These are phyloP conservation scores for Linurgus olivaceus DNA, from an alignment of 2,797 vertebrate genomes.

Conservation along the genomic window DNA sequence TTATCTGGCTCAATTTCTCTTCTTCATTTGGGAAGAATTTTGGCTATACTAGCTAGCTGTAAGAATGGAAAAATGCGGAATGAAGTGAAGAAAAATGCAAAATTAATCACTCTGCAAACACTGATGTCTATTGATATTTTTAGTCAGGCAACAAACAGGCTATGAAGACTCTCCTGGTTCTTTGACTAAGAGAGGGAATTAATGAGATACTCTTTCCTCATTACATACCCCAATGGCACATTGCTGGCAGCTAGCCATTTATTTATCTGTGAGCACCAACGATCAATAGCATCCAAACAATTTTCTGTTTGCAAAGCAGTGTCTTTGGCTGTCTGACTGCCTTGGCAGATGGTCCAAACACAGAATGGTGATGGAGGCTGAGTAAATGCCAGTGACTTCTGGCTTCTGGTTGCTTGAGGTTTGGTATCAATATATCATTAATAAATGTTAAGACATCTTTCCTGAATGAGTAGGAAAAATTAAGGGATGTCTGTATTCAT, in stretches of 20 bases:
- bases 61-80: not conserved
- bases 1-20: not conserved
- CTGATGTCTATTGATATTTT: not conserved
- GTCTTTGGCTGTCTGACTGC: not conserved
- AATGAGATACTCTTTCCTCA: not conserved
- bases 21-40: conserved; percentile 10
- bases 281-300: not conserved
- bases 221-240: not conserved
- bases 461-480: not conserved
- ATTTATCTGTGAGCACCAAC: not conserved
- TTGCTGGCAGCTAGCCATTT: not conserved
- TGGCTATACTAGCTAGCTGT: conserved; percentile 12
- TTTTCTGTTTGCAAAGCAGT: not conserved
- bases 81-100: not conserved
- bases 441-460: not conserved
- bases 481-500: not conserved
- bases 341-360: not conserved
- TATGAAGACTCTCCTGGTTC: not conserved
- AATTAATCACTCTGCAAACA: not conserved
- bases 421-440: not conserved
- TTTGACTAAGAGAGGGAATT: not conserved
- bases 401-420: not conserved
- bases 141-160: not conserved
- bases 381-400: not conserved
- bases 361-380: not conserved